Evolutionary conservation across 2,797 vertebrate species (phyloP).

Genomic region (Chanos chanos): DNA sequence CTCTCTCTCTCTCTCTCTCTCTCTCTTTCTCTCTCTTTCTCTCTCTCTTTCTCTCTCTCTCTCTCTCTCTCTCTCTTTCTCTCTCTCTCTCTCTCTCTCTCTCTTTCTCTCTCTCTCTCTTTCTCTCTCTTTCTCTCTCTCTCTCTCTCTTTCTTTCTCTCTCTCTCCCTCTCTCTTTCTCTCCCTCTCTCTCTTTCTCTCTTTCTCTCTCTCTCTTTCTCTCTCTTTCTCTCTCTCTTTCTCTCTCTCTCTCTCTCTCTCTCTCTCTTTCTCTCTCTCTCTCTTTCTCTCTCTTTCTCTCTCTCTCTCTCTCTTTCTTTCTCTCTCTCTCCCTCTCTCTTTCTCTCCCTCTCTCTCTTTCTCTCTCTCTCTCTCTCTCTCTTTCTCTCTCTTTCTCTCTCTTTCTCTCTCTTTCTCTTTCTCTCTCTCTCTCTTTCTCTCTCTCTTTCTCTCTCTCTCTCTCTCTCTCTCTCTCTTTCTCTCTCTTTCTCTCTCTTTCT

Average conservation of each 20-base stretch:
- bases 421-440: too few relatives aligned
- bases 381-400: too few relatives aligned
- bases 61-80: constrained; percentile 2
- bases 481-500: background rate
- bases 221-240: background rate
- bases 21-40: background rate
- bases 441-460: constrained; percentile 9
- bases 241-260: too few relatives aligned
- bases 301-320: too few relatives aligned
- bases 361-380: too few relatives aligned
- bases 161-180: background rate
- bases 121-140: background rate
- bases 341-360: too few relatives aligned
- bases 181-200: background rate
- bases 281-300: background rate
- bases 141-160: too few relatives aligned
- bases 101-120: background rate
- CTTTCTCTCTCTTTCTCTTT: too few relatives aligned
- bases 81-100: background rate
- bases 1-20: background rate
- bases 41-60: background rate
- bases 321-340: too few relatives aligned
- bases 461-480: background rate
- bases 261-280: constrained; percentile 4
- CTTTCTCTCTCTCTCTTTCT: background rate